These are phyloP conservation scores for Datnioides undecimradiatus DNA, from an alignment of 2,113 vertebrate species.

Conservation along the genomic window DNA sequence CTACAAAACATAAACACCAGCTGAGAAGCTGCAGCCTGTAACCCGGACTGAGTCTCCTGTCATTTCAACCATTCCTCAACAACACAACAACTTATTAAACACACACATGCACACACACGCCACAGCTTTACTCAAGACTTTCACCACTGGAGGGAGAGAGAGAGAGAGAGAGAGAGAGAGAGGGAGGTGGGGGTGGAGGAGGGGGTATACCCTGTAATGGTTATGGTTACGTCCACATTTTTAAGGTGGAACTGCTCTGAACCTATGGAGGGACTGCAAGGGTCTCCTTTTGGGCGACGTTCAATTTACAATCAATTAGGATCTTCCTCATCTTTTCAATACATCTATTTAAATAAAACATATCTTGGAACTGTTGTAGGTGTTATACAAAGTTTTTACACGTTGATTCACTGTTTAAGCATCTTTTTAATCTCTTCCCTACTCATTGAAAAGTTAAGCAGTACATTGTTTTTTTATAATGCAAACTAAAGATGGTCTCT, in stretches of 20 bases:
- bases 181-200: neutral
- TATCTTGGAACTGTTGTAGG: too few species aligned
- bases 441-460: neutral
- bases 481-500: neutral
- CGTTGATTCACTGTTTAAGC: too few species aligned
- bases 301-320: too few species aligned
- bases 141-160: conserved; percentile 34
- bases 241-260: conserved; percentile 72
- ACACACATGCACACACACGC: neutral
- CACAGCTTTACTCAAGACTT: conserved; percentile 1
- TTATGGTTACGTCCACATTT: conserved; percentile 11
- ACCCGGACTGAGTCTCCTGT: neutral
- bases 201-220: neutral
- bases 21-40: neutral
- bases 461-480: neutral
- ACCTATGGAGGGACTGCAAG: too few species aligned
- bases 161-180: neutral
- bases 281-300: too few species aligned
- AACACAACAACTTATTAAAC: conserved; percentile 18
- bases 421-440: too few species aligned
- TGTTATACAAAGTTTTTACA: too few species aligned
- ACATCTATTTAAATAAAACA: neutral
- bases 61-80: conserved; percentile 5
- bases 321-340: neutral
- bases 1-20: neutral